Conservation (phyloP, 2,888 invertebrate species). For the Drosophila subsilvestris region DNA sequence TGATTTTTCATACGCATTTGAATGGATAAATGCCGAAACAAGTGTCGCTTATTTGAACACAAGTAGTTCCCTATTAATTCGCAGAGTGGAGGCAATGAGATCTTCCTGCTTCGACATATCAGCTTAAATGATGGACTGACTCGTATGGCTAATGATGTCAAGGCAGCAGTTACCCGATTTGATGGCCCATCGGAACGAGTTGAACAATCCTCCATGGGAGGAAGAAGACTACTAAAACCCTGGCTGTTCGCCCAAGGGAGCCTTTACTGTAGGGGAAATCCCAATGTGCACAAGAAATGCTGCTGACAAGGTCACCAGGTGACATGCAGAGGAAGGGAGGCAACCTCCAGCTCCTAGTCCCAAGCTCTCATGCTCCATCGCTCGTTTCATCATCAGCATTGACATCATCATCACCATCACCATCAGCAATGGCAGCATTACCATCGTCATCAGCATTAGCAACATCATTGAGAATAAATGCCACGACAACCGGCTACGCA, state of each 20-base stretch:
- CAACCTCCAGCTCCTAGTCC: neutral
- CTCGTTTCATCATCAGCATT: constrained; percentile 18
- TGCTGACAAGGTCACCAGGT: constrained; percentile 59
- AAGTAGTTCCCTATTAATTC: neutral
- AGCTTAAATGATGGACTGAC: neutral
- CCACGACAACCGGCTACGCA: constrained; percentile 72
- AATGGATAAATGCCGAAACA: no score
- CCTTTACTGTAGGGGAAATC: constrained; percentile 41
- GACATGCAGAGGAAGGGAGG: constrained; percentile 18
- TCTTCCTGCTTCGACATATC: neutral
- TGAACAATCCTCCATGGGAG: neutral
- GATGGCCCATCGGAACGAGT: constrained; percentile 48
- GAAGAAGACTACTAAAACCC: no score
- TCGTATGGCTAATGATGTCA: neutral
- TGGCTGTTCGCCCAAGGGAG: neutral
- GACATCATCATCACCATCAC: constrained; percentile 21
- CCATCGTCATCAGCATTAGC: constrained; percentile 68
- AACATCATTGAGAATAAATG: constrained; percentile 77
- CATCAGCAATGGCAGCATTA: constrained; percentile 28
- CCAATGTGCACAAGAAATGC: constrained; percentile 53
- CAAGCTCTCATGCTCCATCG: neutral
- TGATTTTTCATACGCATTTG: no score
- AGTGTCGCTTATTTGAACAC: no score
- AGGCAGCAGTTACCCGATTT: constrained; percentile 44
- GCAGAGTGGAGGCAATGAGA: neutral